These are phyloP conservation scores for Porites rus DNA, from an alignment of 92 coral and sea anemone genomes.

Conservation along the genomic window DNA sequence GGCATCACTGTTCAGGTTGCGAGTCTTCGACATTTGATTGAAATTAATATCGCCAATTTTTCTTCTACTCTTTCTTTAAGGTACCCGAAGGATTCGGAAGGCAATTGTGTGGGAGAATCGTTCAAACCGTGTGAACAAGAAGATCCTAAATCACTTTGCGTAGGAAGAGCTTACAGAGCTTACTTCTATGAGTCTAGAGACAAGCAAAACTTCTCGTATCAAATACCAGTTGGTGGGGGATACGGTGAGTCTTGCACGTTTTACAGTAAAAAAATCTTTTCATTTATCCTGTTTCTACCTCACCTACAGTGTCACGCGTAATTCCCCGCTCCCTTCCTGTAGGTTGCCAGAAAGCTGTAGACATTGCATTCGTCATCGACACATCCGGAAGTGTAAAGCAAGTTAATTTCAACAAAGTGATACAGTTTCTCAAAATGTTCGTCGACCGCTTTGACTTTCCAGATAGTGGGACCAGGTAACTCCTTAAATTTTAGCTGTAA, in stretches of 20 bases:
- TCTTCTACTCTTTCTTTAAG: neutral
- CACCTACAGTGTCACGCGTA: neutral
- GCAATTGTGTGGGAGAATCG: conserved; percentile 45
- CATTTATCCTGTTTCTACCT: neutral
- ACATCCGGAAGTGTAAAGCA: conserved; percentile 59
- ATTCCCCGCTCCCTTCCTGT: neutral
- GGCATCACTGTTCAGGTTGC: too few species aligned
- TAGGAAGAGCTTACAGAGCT: conserved; percentile 44
- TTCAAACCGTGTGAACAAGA: conserved; percentile 36
- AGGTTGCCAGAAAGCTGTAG: conserved; percentile 58
- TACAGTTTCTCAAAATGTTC: conserved; percentile 41
- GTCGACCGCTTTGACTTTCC: conserved; percentile 69
- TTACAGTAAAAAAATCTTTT: neutral
- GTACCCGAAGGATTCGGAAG: conserved; percentile 30
- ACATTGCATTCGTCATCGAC: conserved; percentile 55
- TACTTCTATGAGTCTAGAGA: conserved; percentile 33
- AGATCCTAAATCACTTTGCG: conserved; percentile 25
- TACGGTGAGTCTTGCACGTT: conserved; percentile 1
- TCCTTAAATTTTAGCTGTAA: neutral
- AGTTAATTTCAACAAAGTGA: conserved; percentile 35
- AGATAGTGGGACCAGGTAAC: conserved; percentile 33
- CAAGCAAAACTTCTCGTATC: neutral
- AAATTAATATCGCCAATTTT: too few species aligned
- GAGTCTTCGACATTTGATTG: too few species aligned
- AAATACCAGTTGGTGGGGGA: conserved; percentile 11